phyloP scores from a whole-genome alignment of 2,797 vertebrate species.

The Hydrolagus colliei region DNA sequence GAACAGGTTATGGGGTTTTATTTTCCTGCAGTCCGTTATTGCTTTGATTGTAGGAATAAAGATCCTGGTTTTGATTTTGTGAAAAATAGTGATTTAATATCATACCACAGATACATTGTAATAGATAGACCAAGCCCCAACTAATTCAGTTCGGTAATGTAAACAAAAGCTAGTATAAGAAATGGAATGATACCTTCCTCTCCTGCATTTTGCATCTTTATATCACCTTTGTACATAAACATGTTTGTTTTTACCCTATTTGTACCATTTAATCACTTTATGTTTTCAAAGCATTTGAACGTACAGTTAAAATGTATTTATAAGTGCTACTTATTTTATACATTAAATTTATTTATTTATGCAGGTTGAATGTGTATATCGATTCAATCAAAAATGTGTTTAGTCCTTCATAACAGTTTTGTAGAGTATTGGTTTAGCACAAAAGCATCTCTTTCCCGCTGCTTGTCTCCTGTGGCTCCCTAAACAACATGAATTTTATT shows the following conservation, averaged over 20 bases:
- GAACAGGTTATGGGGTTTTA: not conserved
- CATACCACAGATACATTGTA: too few relatives aligned
- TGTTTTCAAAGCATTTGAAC: not conserved
- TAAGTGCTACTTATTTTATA: not conserved
- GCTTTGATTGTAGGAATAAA: not conserved
- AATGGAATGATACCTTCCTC: not conserved
- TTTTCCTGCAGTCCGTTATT: not conserved
- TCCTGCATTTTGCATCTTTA: not conserved
- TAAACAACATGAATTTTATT: not conserved
- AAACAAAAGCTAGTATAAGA: not conserved
- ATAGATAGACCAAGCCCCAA: too few relatives aligned
- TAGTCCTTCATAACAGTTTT: not conserved
- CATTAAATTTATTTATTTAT: constrained; percentile 4
- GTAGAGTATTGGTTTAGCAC: not conserved
- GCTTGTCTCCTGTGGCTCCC: not conserved
- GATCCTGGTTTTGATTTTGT: not conserved
- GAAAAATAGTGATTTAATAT: not conserved
- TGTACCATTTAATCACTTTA: not conserved
- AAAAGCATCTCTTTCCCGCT: not conserved
- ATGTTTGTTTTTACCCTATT: not conserved
- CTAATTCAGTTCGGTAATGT: too few relatives aligned
- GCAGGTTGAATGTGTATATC: not conserved
- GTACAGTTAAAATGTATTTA: not conserved
- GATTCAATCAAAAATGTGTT: not conserved
- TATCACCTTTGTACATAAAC: not conserved